Base-by-base conservation (phyloP, 2,113 vertebrate species). In the Aspiorhynchus laticeps region DNA sequence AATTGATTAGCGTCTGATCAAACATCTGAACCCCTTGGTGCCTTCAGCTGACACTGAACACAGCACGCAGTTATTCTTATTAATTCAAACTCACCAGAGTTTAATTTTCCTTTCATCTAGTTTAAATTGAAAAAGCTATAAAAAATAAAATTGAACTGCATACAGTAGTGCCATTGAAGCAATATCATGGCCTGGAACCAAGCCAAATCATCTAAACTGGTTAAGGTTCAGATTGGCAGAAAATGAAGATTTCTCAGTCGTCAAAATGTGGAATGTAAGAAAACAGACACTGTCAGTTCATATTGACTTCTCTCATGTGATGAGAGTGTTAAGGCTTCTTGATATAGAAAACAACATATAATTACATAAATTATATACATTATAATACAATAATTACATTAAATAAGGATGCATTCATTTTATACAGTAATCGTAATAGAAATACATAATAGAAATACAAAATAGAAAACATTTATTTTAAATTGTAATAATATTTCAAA, bases 1-100 rank as follows among this genome's bases (percentile, higher is more conserved):
- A 87, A 79, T 63, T 81, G 82, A 89, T 85, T 89, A 80, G 76
- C 51, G 73, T 85, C 78, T 79, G 83, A 85, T 83, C 79, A 87
- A 87, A 87, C 61, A 87, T 76, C 56, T 63, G 61, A 82, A 74
- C 24, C 38, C 53, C 48, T 41, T 31, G 28, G 28, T 88, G 80
- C 85, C 43, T 75, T 85, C 59, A 17, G 71, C 61, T 82, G 15
- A 65, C 38, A 83, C 31, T 84, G 41, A 71, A 84, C 28, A 4
- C 46, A 21, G 51, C 76, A 51, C 4, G 53, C 43, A 28, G n/a
- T 80, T 26, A 56, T 33, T 46, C 33, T 65, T 38, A 83, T 82
- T 51, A 76, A 63, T 83, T 41, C 41, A 67, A 71, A 71, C 46
- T 82, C 69, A 76, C 41, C 59, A 28, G n/a, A 46, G 28, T 33